Base-by-base conservation (phyloP, 2,113 vertebrate genomes). In the Pontoporia blainvillei region DNA sequence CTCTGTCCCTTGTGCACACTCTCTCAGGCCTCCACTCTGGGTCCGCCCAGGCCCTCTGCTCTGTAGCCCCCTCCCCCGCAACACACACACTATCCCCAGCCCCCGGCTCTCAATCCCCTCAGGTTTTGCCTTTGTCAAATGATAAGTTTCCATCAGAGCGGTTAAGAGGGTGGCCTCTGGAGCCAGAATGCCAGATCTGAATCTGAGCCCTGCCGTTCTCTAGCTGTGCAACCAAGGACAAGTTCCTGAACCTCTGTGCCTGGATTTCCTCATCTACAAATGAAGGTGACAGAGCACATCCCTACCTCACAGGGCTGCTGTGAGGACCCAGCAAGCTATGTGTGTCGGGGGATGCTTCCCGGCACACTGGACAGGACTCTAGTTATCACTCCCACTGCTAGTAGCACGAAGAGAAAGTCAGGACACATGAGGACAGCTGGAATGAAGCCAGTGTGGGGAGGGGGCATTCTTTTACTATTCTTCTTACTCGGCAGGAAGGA, bases 291-390 rank as follows among this genome's bases (percentile, higher is more conserved):
- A 34, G 20, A 34, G 27, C 27, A 44, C 34, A 39, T 18, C 27
- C 71, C 78, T 17, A 36, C 39, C 34, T n/a, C 71, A 17, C 14
- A 10, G 39, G 82, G n/a, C 39, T 44, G 25, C 14, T n/a, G 25
- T 6, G 8, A 36, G 61, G 21, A 44, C 15, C 11, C 5, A 9
- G 12, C 39, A 15, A 21, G 6, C 52, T 57, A 0, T 1, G 21
- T 2, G n/a, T 0, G 14, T 18, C 9, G 17, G 13, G 3, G 17
- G 27, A 8, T 6, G 6, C 11, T 41, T 49, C 13, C 20, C 2
- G 18, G 82, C 8, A 15, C 44, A 8, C 34, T 1, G 12, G 67
- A 52, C 49, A n/a, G 64, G 8, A 18, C 6, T 17, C 13, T 31
- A 1, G 10, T 49, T 5, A 34, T 9, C 8, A 1, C 52, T 29